Percentiles rank a stretch among this genome's conserved stretches.
Conservation (phyloP, 2,888 invertebrate species). For the Salticus scenicus region DNA sequence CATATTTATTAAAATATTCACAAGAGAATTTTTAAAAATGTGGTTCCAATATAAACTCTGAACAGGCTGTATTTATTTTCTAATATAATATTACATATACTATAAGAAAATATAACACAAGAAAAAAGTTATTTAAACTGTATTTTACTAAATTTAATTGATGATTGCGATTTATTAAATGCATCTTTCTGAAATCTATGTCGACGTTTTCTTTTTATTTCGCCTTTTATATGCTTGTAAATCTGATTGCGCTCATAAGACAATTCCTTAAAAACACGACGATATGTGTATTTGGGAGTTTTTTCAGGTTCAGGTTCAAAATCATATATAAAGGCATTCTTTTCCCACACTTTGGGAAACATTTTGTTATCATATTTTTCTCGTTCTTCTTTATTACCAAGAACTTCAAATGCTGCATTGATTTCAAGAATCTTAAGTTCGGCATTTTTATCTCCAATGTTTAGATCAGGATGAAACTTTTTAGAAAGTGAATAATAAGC, state of each 20-base stretch:
- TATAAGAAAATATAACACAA: too few species aligned
- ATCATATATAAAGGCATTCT: slow-evolving; percentile 38
- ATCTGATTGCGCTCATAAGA: slow-evolving; percentile 6
- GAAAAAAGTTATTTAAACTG: too few species aligned
- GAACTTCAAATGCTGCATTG: slow-evolving; percentile 59
- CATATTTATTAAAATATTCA: too few species aligned
- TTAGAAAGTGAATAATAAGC: slow-evolving; percentile 56
- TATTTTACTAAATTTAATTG: too few species aligned
- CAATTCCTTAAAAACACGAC: not conserved
- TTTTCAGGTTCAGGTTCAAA: slow-evolving; percentile 32
- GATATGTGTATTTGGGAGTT: not conserved
- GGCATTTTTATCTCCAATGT: slow-evolving; percentile 26
- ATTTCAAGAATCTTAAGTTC: slow-evolving; percentile 44
- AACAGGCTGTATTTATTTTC: too few species aligned
- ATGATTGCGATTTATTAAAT: slow-evolving; percentile 14
- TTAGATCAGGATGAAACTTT: slow-evolving; percentile 53
- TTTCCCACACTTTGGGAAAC: slow-evolving; percentile 30
- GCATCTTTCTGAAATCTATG: not conserved
- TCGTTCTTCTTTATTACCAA: slow-evolving; percentile 40
- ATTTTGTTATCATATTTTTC: slow-evolving; percentile 51
- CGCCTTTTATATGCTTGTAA: slow-evolving; percentile 28
- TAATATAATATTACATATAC: too few species aligned
- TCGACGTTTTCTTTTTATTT: slow-evolving; percentile 12
- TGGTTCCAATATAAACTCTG: too few species aligned
- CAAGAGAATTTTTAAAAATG: too few species aligned